These are phyloP conservation scores for Drosophila nigritarsus DNA, from an alignment of 2,888 invertebrate species.

Conservation along the genomic window DNA sequence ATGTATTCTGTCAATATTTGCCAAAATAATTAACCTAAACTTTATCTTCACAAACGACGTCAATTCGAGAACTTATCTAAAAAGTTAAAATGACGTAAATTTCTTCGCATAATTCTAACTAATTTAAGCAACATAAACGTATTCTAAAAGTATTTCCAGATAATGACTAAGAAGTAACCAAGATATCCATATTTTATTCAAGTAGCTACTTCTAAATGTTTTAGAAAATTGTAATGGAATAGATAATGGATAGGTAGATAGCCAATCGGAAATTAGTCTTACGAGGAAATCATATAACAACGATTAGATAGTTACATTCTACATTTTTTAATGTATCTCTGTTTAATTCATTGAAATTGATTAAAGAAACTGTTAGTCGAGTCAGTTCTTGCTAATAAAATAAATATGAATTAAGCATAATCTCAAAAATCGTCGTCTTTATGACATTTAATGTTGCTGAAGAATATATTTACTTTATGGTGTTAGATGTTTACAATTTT, in stretches of 20 bases:
- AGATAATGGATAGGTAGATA: neutral
- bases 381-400: neutral
- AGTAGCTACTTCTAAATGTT: neutral
- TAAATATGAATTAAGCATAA: neutral
- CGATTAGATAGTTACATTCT: conserved; percentile 7
- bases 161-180: neutral
- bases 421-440: neutral
- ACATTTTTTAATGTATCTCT: neutral
- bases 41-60: neutral
- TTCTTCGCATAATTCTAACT: neutral
- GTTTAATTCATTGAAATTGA: neutral
- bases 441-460: neutral
- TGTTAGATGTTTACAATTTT: neutral
- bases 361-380: neutral
- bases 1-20: neutral
- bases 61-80: neutral
- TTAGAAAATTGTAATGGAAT: neutral
- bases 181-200: neutral
- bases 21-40: neutral
- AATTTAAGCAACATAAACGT: neutral
- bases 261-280: neutral
- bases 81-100: neutral
- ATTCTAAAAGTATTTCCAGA: neutral
- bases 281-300: neutral
- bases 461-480: neutral